A percentile compares a stretch with the other conserved stretches of the same genome.
Conservation (phyloP, 2,113 vertebrate species). For the Paradoxurus hermaphroditus region DNA sequence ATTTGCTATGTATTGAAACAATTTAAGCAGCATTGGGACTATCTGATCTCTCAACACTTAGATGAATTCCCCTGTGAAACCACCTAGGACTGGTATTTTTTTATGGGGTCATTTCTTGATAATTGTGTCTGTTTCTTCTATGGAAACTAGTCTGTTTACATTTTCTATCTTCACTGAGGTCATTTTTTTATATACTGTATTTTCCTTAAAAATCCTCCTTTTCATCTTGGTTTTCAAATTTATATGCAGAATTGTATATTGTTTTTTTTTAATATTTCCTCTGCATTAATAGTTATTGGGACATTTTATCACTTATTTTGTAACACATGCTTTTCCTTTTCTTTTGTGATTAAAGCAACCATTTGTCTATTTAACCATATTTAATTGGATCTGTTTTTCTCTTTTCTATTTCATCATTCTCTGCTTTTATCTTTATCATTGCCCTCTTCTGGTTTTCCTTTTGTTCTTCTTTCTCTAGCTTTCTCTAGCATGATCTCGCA, state of each 20-base stretch:
- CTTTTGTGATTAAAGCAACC: not conserved
- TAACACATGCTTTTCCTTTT: not conserved
- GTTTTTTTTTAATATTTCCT: not conserved
- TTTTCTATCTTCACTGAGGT: not conserved
- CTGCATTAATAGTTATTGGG: not conserved
- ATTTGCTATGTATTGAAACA: not conserved
- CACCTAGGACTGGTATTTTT: not conserved
- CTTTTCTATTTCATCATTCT: not conserved
- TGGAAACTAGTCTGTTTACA: not conserved
- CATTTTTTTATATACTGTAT: not conserved
- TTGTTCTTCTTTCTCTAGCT: not conserved
- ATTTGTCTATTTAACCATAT: not conserved
- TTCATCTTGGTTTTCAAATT: constrained; percentile 23
- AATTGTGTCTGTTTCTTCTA: not conserved
- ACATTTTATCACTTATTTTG: not conserved
- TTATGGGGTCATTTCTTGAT: not conserved
- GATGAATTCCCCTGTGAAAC: not conserved
- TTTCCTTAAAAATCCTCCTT: not conserved
- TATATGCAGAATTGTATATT: not conserved
- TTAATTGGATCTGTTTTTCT: not conserved
- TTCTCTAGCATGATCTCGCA: too few relatives aligned
- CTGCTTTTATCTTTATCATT: not conserved
- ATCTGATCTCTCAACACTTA: not conserved
- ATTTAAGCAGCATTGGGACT: not conserved
- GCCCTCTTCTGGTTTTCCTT: not conserved